Evolutionary conservation across 1,140 invertebrate genomes (phyloP), one percentile per base, ranked within the genome.

Genomic region (Neomicropteryx cornuta): DNA sequence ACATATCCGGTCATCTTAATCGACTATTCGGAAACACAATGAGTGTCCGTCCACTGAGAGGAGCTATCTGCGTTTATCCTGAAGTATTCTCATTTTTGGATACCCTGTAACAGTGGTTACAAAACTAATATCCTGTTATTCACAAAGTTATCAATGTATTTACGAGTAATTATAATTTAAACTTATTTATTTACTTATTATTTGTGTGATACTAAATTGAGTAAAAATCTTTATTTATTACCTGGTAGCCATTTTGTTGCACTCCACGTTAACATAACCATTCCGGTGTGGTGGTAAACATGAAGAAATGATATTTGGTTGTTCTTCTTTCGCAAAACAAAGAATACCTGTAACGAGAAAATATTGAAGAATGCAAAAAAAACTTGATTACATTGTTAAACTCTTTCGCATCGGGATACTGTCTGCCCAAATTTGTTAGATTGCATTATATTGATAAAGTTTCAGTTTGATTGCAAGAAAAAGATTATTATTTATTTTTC

Each of bases 291-390:
- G 58, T 92, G 88, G 51, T 88, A 88, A 3, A 91, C 76, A 49
- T 92, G 88, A 5, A 92, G 71, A 52, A 90, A 87, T 1, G 81
- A 75, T 1, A 90, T 60, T 56, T 92, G 86, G 48, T 77, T 77
- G 34, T 79, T 64, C 52, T 91, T 92, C 56, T 91, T 90, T 18
- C 83, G 70, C 27, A 91, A 56, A 21, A 91, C 74, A 55, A 92
- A 90, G 59, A 92, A 91, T 19, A 89, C 49, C 70, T 75, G 55
- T 4, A 59, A 57, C 33, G 40, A n/a, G n/a, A n/a, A n/a, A n/a
- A n/a, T n/a, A n/a, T n/a, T 38, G 16, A 14, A 36, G 10, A 36
- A 20, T 27, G n/a, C n/a, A n/a, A 8, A n/a, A n/a, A 27, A 8
- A 27, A n/a, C 8, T 8, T 8, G n/a, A 27, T 27, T 27, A 27